Base-by-base conservation (phyloP, 2,113 vertebrate species). In the Hydrochoerus hydrochaeris region DNA sequence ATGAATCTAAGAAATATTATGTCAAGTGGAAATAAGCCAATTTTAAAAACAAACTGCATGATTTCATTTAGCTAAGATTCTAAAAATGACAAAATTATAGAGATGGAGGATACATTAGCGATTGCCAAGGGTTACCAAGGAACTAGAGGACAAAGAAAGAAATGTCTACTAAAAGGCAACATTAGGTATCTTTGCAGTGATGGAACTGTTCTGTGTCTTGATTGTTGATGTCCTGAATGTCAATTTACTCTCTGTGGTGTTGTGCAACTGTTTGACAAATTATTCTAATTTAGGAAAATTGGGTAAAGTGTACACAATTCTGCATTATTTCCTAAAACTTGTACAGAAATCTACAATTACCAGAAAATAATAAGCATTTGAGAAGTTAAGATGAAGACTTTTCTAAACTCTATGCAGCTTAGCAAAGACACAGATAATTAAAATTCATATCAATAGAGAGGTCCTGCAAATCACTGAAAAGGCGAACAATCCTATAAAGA, bases 391-490 rank as follows among this genome's bases (percentile, higher is more conserved):
- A 20, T 75, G 73, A 28, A 88, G 13, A 38, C 3, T 77, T 10
- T 67, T 92, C 49, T 52, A 38, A 69, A 92, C 32, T 69, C 10
- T 41, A 1, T 73, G 17, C 2, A 16, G 24, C 7, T 90, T 77
- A 90, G 16, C 82, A 88, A 82, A 77, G 52, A 87, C 32, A 90
- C n/a, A 80, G 77, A 63, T 30, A 91, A 96, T 86, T 89, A 94
- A 77, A 94, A 84, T 94, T 90, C 10, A 60, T 87, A 63, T 87
- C 22, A 73, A 80, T 88, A 81, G 88, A 46, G 62, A 86, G 19
- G 38, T 30, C 41, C 62, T 90, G 44, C 14, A 58, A 90, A 73
- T 96, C 84, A 83, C 54, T 38, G 3, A 60, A 52, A 92, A 86
- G 49, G 85, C 12, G 90, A 69, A 69, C 11, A 88, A 85, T 73